These are phyloP conservation scores for Operophtera brumata DNA, from an alignment of 2,888 invertebrate genomes.

Conservation along the genomic window DNA sequence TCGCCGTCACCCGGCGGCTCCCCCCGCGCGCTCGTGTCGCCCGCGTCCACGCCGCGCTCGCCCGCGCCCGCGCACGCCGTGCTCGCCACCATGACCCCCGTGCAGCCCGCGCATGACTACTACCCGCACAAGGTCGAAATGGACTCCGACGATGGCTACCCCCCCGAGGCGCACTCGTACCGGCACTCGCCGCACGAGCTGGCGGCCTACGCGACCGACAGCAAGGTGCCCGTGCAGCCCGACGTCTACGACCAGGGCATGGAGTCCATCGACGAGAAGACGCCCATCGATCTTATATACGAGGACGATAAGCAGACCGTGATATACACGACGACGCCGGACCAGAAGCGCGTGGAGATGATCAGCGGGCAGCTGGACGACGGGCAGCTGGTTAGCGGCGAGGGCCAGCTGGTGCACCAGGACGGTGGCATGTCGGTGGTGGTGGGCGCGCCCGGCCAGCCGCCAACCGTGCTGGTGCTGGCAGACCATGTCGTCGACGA, in stretches of 20 bases:
- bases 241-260: slow-evolving; percentile 75
- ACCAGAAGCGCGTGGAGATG: slow-evolving; percentile 90
- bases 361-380: slow-evolving; percentile 84
- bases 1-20: slow-evolving; percentile 75
- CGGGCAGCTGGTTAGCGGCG: slow-evolving; percentile 77
- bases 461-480: slow-evolving; percentile 84
- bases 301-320: slow-evolving; percentile 92
- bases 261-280: slow-evolving; percentile 83
- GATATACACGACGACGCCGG: slow-evolving; percentile 89
- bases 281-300: slow-evolving; percentile 90
- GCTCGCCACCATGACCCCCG: slow-evolving; percentile 93
- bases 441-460: slow-evolving; percentile 74
- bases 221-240: slow-evolving; percentile 81
- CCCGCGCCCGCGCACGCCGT: slow-evolving; percentile 87
- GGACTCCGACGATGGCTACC: slow-evolving; percentile 81
- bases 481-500: slow-evolving; percentile 87
- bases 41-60: slow-evolving; percentile 77
- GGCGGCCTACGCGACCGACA: slow-evolving; percentile 76
- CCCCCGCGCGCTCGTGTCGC: slow-evolving; percentile 71
- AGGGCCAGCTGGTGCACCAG: slow-evolving; percentile 62
- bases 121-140: slow-evolving; percentile 82
- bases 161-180: slow-evolving; percentile 82
- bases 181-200: slow-evolving; percentile 79
- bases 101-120: slow-evolving; percentile 88
- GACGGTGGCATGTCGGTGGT: slow-evolving; percentile 78